These are phyloP conservation scores for Pagetopsis macropterus DNA, from an alignment of 2,797 vertebrate genomes.

Conservation along the genomic window DNA sequence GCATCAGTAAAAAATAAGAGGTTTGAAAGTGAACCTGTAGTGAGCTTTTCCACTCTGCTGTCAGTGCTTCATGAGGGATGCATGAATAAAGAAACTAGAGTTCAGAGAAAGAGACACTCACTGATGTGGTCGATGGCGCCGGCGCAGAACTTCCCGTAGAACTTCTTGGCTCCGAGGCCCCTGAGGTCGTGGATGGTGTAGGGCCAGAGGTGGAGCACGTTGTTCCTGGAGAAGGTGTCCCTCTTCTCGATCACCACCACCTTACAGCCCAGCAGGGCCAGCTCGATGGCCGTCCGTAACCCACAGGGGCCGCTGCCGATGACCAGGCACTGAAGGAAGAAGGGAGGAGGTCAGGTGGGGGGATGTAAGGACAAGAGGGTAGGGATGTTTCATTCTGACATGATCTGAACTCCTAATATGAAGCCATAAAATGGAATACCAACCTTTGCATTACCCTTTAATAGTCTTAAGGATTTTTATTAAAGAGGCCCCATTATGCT, in stretches of 20 bases:
- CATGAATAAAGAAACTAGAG: not conserved
- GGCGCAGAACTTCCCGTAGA: conserved; percentile 97
- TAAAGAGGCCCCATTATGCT: too few relatives aligned
- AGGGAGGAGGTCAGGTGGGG: not conserved
- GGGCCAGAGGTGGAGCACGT: conserved; percentile 98
- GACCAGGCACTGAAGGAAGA: conserved; percentile 89
- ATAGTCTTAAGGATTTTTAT: too few relatives aligned
- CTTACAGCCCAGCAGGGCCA: conserved; percentile 94
- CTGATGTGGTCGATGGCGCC: conserved; percentile 98
- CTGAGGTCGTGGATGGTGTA: conserved; percentile 97
- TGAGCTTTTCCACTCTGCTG: not conserved
- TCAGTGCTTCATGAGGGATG: not conserved
- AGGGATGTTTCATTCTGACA: not conserved
- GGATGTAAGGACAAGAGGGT: too few relatives aligned
- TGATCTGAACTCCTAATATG: too few relatives aligned
- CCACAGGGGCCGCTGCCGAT: conserved; percentile 95
- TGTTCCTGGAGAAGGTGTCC: conserved; percentile 97
- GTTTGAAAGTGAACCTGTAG: not conserved
- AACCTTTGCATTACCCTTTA: too few relatives aligned
- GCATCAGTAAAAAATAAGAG: not conserved
- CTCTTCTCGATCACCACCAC: conserved; percentile 96
- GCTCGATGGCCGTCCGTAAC: conserved; percentile 93
- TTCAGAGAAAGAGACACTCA: conserved; percentile 79
- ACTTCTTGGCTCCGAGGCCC: conserved; percentile 96
- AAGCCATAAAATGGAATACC: too few relatives aligned